A percentile compares a stretch with the other conserved stretches of the same genome.
Conservation (phyloP, 2,888 invertebrate species). For the Thyatira batis region DNA sequence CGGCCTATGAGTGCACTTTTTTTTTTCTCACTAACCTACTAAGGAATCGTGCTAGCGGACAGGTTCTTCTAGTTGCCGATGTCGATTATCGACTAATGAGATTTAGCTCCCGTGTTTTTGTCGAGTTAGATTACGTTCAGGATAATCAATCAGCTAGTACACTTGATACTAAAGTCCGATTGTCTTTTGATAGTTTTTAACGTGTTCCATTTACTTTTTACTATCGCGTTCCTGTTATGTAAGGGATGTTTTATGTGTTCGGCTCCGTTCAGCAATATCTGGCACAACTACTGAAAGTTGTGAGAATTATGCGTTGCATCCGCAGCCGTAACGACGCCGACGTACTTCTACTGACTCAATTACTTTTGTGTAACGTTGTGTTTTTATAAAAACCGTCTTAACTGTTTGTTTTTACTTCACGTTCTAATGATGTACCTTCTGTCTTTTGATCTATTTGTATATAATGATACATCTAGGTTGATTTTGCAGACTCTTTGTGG, state of each 20-base stretch:
- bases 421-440: not conserved
- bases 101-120: not conserved
- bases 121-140: not conserved
- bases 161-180: too few relatives aligned
- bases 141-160: not conserved
- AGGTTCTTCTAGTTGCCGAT: slow-evolving; percentile 33
- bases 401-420: not conserved
- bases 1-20: slow-evolving; percentile 46
- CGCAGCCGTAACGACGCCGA: slow-evolving; percentile 27
- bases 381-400: not conserved
- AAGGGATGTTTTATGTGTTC: not conserved
- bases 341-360: slow-evolving; percentile 12
- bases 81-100: slow-evolving; percentile 4
- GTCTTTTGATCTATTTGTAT: not conserved
- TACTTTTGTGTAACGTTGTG: slow-evolving; percentile 8
- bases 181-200: not conserved
- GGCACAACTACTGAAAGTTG: not conserved
- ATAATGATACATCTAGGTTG: not conserved
- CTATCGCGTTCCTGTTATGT: not conserved
- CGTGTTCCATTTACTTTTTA: too few relatives aligned
- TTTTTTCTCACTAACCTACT: slow-evolving; percentile 65
- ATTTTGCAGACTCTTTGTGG: too few relatives aligned
- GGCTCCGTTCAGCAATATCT: not conserved
- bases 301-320: slow-evolving; percentile 21
- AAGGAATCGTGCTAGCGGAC: slow-evolving; percentile 47